Percentiles rank a stretch among this genome's conserved stretches.
Evolutionary conservation across 2,113 vertebrate genomes (phyloP).

Genomic region (Caretta caretta): DNA sequence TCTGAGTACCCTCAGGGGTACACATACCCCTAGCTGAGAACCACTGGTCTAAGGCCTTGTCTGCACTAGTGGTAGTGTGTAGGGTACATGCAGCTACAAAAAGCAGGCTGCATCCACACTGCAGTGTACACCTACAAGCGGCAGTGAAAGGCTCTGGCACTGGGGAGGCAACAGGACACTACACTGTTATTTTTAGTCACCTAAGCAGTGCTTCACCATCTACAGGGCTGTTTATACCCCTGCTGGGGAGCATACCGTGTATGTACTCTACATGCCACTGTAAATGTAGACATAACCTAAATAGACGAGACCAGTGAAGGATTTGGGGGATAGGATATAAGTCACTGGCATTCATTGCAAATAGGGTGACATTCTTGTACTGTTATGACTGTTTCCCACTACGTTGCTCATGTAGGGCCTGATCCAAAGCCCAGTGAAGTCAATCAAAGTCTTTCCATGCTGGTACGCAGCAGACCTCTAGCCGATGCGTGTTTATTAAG

Average conservation of each 20-base stretch:
- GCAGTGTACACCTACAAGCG: neutral
- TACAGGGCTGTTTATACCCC: neutral
- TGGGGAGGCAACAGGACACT: neutral
- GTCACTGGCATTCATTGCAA: slow-evolving; percentile 23
- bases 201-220: neutral
- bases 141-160: neutral
- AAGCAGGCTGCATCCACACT: neutral
- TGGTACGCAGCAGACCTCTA: neutral
- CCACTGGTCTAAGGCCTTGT: neutral
- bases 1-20: too few relatives aligned
- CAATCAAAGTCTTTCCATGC: neutral
- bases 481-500: neutral
- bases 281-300: neutral
- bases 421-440: neutral
- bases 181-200: neutral
- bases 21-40: too few relatives aligned
- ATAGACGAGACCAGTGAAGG: slow-evolving; percentile 21
- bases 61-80: neutral
- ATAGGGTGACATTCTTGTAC: neutral
- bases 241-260: neutral
- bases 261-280: neutral
- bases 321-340: slow-evolving; percentile 38
- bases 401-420: neutral
- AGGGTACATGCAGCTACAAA: neutral
- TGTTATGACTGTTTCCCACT: slow-evolving; percentile 18